Base-by-base conservation (phyloP, 2,113 vertebrate species). In the Esox niger region DNA sequence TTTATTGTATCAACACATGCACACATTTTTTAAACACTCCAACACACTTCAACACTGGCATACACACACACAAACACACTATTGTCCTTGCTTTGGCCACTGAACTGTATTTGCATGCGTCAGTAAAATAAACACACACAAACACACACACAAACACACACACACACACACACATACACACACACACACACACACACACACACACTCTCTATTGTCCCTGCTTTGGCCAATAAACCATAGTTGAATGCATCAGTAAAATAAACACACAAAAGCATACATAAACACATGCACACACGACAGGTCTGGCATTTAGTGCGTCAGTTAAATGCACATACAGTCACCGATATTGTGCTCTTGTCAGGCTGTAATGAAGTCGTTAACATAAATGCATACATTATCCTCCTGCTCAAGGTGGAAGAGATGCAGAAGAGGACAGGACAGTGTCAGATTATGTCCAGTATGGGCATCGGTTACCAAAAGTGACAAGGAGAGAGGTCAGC, bases 321-420 rank as follows among this genome's bases (percentile, higher is more conserved):
- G 61, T 66, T 65, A 63, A 75, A 67, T 69, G 74, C 75, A 64
- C 57, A 26, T 61, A 47, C 33, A 21, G 54, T 57, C 66, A 46
- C 54, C 59, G 33, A 68, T 68, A 15, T 58, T 59, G 23, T 57
- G 23, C 32, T 38, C 35, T 59, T 38, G 54, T 56, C 38, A 29
- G 64, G 43, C 64, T 56, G 46, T 81, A 76, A 79, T 81, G 74
- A 80, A 80, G 70, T 65, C 65, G 58, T 63, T 79, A 67, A 68
- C 54, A 64, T 69, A 56, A 71, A 60, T 64, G 65, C 73, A 46
- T 73, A 69, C 62, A 79, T 79, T 66, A 72, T 69, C 70, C 47
- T 54, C 58, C 46, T 64, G 70, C 72, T 66, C 81, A 86, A 85
- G 71, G 80, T 75, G 71, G 82, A 64, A 54, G 56, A 62, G 71